phyloP scores from a whole-genome alignment of 2,797 vertebrate genomes.

The Capromys pilorides region DNA sequence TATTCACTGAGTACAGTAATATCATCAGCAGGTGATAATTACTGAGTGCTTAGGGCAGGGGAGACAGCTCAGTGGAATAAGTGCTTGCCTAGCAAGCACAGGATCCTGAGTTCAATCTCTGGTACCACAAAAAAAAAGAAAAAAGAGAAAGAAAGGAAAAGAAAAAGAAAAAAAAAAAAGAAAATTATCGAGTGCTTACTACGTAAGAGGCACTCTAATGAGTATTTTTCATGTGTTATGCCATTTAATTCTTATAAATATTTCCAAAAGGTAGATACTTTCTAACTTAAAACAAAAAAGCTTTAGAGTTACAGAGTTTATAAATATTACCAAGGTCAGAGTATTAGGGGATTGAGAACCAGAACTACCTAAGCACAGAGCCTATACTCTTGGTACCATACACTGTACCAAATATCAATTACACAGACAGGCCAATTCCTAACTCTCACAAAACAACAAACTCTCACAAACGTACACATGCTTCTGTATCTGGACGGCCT shows the following conservation, averaged over 20 bases:
- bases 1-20: slow-evolving; percentile 3
- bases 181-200: neutral
- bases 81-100: too few relatives aligned
- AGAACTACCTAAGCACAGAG: neutral
- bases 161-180: too few relatives aligned
- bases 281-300: neutral
- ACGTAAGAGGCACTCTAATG: neutral
- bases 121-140: too few relatives aligned
- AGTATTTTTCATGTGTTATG: neutral
- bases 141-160: too few relatives aligned
- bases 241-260: neutral
- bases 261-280: neutral
- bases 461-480: neutral
- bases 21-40: neutral
- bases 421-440: neutral
- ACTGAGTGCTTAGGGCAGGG: neutral
- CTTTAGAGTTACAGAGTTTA: neutral
- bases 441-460: too few relatives aligned
- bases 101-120: too few relatives aligned
- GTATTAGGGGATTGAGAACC: neutral
- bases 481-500: neutral
- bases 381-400: neutral
- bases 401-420: neutral
- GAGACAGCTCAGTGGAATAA: too few relatives aligned
- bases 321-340: neutral